A percentile compares a stretch with the other conserved stretches of the same genome.
Conservation (phyloP, 37 sponge, comb jelly and placozoan species). For the Chondrilla cf. caribensis region DNA sequence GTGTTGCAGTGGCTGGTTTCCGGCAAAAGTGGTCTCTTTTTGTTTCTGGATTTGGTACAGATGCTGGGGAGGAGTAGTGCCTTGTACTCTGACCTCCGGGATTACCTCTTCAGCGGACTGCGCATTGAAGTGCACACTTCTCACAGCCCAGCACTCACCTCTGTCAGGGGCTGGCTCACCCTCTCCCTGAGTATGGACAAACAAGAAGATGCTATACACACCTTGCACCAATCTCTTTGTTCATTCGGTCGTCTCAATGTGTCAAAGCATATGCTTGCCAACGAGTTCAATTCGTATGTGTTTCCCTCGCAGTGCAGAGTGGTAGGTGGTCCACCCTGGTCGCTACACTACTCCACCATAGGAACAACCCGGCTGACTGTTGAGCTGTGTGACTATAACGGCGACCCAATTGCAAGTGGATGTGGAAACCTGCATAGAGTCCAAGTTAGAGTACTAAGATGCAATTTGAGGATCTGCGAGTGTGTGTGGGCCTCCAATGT, state of each 20-base stretch:
- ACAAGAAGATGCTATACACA: background rate
- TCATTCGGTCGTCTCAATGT: background rate
- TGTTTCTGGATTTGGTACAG: background rate
- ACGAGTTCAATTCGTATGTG: no score
- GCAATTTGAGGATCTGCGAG: no score
- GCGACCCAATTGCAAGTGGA: no score
- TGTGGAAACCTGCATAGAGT: no score
- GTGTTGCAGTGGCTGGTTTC: slow-evolving; percentile 4
- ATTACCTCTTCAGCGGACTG: background rate
- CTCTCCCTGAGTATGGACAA: background rate
- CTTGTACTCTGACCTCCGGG: background rate
- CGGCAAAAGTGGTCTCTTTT: background rate
- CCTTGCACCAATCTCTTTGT: background rate
- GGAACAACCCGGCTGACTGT: no score
- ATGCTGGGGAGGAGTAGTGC: background rate
- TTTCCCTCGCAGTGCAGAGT: no score
- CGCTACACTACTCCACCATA: no score
- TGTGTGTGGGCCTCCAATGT: no score
- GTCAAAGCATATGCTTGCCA: no score
- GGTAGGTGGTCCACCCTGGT: no score
- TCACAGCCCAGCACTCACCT: background rate
- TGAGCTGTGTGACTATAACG: no score
- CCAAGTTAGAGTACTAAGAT: no score
- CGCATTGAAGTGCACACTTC: background rate
- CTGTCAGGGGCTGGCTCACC: background rate